Percentiles rank a stretch among this genome's conserved stretches.
These are phyloP conservation scores for Chloropsis hardwickii DNA, from an alignment of 2,113 vertebrate species.

Conservation along the genomic window DNA sequence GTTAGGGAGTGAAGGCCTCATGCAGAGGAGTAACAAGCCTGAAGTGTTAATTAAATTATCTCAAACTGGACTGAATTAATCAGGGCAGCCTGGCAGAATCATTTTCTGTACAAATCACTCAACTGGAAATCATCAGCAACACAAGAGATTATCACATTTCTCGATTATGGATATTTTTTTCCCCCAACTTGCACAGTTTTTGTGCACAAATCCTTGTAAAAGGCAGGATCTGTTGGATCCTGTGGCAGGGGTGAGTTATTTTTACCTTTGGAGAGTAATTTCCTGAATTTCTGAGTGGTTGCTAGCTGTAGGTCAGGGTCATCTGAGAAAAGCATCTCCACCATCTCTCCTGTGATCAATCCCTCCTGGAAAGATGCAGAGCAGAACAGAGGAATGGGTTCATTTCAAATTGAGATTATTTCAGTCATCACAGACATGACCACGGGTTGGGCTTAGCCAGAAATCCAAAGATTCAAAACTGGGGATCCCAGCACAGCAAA, in stretches of 20 bases:
- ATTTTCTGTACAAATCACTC: not conserved
- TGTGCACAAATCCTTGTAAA: not conserved
- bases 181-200: not conserved
- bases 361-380: conserved; percentile 80
- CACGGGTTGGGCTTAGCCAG: not conserved
- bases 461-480: rapidly evolving
- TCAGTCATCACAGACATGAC: not conserved
- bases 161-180: not conserved
- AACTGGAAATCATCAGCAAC: not conserved
- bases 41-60: not conserved
- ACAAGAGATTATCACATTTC: not conserved
- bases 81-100: not conserved
- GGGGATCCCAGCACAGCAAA: not conserved
- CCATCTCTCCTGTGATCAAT: conserved; percentile 95
- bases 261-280: conserved; percentile 96
- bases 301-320: conserved; percentile 91
- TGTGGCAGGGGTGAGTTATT: not conserved
- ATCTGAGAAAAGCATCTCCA: conserved; percentile 96
- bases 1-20: not conserved
- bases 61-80: not conserved
- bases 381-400: not conserved
- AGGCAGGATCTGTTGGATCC: not conserved
- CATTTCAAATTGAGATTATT: not conserved
- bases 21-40: not conserved
- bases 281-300: conserved; percentile 96